phyloP scores from a whole-genome alignment of 2,113 vertebrate genomes.

The Grammomys surdaster region DNA sequence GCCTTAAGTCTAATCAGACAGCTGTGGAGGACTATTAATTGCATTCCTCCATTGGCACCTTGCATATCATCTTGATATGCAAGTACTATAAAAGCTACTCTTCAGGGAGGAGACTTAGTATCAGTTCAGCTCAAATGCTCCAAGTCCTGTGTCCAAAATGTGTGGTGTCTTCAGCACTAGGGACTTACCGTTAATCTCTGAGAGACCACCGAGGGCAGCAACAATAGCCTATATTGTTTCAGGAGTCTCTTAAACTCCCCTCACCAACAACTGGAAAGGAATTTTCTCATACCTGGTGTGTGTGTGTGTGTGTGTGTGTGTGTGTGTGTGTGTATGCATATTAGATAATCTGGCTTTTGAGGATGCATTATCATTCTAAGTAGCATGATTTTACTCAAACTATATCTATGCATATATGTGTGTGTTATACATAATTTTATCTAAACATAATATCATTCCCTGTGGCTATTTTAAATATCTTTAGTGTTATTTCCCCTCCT shows the following conservation, averaged over 20 bases:
- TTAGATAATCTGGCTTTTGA: background rate
- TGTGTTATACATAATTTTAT: background rate
- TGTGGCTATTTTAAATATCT: background rate
- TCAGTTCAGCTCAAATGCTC: background rate
- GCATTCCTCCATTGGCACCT: background rate
- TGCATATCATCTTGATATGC: background rate
- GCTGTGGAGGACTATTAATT: background rate
- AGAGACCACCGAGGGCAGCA: background rate
- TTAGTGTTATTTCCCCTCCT: background rate
- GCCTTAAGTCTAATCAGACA: background rate
- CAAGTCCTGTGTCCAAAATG: background rate
- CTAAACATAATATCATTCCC: background rate
- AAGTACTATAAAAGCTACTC: background rate
- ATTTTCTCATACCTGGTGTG: background rate
- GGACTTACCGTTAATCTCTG: background rate
- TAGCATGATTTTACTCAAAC: background rate
- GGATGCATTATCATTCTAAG: background rate
- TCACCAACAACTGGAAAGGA: background rate
- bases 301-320: background rate
- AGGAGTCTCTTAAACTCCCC: background rate
- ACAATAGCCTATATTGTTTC: background rate
- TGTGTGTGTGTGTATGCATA: background rate
- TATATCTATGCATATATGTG: no score
- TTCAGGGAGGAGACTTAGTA: background rate
- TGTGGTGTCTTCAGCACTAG: background rate